These are phyloP conservation scores for Solea solea DNA, from an alignment of 2,113 vertebrate species.

Conservation along the genomic window DNA sequence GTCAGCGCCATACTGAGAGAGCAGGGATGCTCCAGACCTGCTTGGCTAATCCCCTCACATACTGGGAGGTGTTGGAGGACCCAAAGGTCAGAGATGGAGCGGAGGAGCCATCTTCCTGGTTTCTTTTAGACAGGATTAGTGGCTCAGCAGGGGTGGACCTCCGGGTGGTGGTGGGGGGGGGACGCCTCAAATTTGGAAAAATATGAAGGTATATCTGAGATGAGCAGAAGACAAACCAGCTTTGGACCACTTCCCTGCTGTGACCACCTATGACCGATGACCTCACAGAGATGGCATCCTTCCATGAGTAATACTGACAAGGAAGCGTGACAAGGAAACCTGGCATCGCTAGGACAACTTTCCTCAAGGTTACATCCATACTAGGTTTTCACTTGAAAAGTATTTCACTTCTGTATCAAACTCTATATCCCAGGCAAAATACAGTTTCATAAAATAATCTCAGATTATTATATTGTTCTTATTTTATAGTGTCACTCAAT, in stretches of 20 bases:
- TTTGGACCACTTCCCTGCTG: slow-evolving; percentile 26
- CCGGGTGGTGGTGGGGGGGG: slow-evolving; percentile 42
- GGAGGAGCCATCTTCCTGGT: slow-evolving; percentile 65
- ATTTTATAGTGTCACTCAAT: background rate
- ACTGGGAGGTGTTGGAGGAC: slow-evolving; percentile 58
- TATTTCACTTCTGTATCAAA: no score
- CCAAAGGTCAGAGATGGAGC: slow-evolving; percentile 63
- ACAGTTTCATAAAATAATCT: no score
- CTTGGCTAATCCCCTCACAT: slow-evolving; percentile 75
- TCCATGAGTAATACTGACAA: slow-evolving; percentile 4
- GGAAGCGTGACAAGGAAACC: background rate
- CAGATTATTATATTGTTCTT: background rate
- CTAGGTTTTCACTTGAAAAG: background rate
- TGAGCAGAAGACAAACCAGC: slow-evolving; percentile 30
- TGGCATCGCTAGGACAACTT: background rate
- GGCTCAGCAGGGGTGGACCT: slow-evolving; percentile 54
- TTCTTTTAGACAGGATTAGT: slow-evolving; percentile 77
- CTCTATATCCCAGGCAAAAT: no score
- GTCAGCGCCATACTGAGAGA: slow-evolving; percentile 66
- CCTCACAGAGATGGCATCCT: slow-evolving; percentile 9
- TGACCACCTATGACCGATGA: slow-evolving; percentile 48
- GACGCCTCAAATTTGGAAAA: slow-evolving; percentile 38
- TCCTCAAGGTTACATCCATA: background rate
- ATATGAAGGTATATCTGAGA: slow-evolving; percentile 61
- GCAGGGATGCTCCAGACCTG: slow-evolving; percentile 55